Base-by-base conservation (phyloP, 1,140 invertebrate species). In the Eumeta japonica region DNA sequence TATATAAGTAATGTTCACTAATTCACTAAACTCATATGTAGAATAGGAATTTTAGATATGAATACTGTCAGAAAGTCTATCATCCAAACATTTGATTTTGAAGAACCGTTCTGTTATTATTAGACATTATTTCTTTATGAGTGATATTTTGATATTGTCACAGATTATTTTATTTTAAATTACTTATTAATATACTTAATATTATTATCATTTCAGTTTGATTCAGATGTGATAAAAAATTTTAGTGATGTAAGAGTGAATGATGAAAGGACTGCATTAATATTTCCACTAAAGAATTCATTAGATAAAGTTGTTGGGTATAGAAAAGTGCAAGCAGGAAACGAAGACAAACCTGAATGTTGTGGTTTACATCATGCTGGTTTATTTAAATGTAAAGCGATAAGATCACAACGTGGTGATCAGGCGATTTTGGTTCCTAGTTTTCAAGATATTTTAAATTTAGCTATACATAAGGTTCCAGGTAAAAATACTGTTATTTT, bases 391-490 rank as follows among this genome's bases (percentile, higher is more conserved):
- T 48, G 67, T 51, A 36, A 58, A 55, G 41, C 76, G 50, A 49
- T 60, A 42, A 59, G 59, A 51, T 45, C 67, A 27, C 51, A 44
- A 36, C 62, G 61, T 37, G 66, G 59, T 45, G 63, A 71, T 32
- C 76, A 77, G 40, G 83, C 82, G 0, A 73, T 88, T 13, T 43
- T 89, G 39, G 86, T 89, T 1, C 79, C 80, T 13, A 81, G 64
- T 50, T 64, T 88, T 43, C 49, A 79, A 28, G 86, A 89, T 75
- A 77, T 86, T 27, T 58, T 89, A 17, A 76, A 81, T 37, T 60
- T 86, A 46, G 62, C 77, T 28, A 66, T 70, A 11, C 72, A 78
- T 40, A 80, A 79, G 51, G 62, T 81, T 16, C 75, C 78, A 41
- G 71, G 76, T 62, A 53, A 34, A 28, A 20, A 12, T 34, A 35